A percentile compares a stretch with the other conserved stretches of the same genome.
These are phyloP conservation scores for Leptopilina myrica DNA, from an alignment of 2,888 invertebrate species.

Conservation along the genomic window DNA sequence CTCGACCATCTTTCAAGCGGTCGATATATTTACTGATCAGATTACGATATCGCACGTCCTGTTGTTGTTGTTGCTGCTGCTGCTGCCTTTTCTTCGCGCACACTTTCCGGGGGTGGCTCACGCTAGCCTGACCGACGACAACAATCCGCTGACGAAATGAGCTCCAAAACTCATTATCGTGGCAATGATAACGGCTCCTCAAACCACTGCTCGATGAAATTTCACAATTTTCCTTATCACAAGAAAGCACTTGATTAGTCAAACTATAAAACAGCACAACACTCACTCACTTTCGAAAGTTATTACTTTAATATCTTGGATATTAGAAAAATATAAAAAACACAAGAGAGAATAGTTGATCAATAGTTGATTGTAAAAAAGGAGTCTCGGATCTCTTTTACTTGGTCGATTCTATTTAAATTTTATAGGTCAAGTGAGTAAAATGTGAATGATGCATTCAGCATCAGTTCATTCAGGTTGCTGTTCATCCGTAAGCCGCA, in stretches of 20 bases:
- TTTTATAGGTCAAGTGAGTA: constrained; percentile 1
- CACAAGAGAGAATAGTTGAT: not conserved
- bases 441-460: constrained; percentile 47
- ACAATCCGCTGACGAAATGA: no score
- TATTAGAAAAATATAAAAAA: not conserved
- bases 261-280: constrained; percentile 9
- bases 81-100: not conserved
- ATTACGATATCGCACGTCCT: no score
- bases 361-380: not conserved
- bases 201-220: not conserved
- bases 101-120: not conserved
- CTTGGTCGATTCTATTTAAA: not conserved
- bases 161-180: not conserved
- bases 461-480: no score
- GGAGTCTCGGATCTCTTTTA: not conserved
- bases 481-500: constrained; percentile 64
- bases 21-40: not conserved
- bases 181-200: not conserved
- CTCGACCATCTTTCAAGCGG: not conserved
- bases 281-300: constrained; percentile 17
- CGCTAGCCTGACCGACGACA: no score
- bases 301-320: not conserved
- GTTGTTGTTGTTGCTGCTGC: no score
- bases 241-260: not conserved
- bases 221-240: not conserved